A percentile compares a stretch with the other conserved stretches of the same genome.
These are phyloP conservation scores for Halcyon leucocephala DNA, from an alignment of 2,797 vertebrate genomes.

Conservation along the genomic window DNA sequence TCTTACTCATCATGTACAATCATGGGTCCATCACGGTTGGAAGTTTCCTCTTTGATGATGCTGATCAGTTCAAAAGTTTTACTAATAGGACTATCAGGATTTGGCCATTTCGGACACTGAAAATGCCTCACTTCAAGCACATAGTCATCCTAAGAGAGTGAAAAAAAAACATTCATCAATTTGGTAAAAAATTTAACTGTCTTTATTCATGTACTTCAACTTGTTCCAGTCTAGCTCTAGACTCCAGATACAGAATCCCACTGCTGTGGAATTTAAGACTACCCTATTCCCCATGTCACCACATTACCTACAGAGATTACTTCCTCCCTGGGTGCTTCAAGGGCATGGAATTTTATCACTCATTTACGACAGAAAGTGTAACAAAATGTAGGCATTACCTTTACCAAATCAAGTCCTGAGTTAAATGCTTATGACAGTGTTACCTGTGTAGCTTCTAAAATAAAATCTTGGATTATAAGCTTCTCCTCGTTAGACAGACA, in stretches of 20 bases:
- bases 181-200: background rate
- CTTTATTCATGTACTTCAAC: background rate
- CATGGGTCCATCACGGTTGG: conserved; percentile 85
- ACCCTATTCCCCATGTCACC: background rate
- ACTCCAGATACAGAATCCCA: background rate
- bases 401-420: background rate
- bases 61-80: conserved; percentile 92
- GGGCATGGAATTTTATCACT: background rate
- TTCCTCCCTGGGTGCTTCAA: background rate
- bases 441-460: conserved; percentile 93
- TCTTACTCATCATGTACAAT: conserved; percentile 94
- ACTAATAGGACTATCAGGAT: conserved; percentile 94
- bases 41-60: conserved; percentile 86
- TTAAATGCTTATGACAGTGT: background rate
- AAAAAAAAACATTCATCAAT: background rate
- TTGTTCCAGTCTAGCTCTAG: background rate
- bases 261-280: background rate
- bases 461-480: conserved; percentile 90
- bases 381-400: background rate
- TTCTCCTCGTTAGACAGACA: conserved; percentile 93
- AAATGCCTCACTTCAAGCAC: conserved; percentile 94
- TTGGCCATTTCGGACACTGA: conserved; percentile 91
- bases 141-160: conserved; percentile 88
- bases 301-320: background rate
- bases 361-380: background rate